Conservation (phyloP, 1,140 invertebrate genomes). For the Andrena cerasifolii region DNA sequence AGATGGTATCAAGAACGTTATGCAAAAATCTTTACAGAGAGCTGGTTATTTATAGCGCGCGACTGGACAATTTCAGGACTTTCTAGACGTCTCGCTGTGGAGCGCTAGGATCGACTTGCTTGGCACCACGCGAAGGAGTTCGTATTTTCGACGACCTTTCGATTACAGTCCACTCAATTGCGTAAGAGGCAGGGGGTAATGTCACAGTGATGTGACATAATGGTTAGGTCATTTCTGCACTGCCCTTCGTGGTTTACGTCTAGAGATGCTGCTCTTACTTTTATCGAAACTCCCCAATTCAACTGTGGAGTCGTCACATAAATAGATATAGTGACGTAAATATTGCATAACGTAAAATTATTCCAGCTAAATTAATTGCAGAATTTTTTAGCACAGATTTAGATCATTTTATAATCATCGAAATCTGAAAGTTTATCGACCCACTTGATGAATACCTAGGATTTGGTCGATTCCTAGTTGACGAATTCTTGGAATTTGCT, state of each 20-base stretch:
- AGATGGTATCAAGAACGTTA: background rate
- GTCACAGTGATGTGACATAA: conserved; percentile 1
- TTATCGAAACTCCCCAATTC: no score
- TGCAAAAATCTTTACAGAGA: conserved; percentile 7
- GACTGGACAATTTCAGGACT: conserved; percentile 17
- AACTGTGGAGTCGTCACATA: no score
- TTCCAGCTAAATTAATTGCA: no score
- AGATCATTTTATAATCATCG: no score
- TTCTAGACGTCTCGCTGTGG: conserved; percentile 5
- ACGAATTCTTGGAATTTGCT: no score
- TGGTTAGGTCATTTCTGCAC: background rate
- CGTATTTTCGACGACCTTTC: conserved; percentile 25
- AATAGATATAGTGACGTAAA: no score
- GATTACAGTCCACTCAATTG: conserved; percentile 9
- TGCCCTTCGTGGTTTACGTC: background rate
- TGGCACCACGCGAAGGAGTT: background rate
- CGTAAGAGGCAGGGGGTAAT: conserved; percentile 14
- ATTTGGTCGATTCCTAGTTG: no score
- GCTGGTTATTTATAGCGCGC: conserved; percentile 26
- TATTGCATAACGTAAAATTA: no score
- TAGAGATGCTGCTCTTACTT: background rate
- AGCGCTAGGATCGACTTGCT: background rate
- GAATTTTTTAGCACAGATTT: no score
- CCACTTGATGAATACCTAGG: no score
- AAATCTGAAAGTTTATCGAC: no score